Evolutionary conservation across 2,797 vertebrate species (phyloP), one percentile per base, ranked within the genome.

Genomic region (Schizopygopsis malacanthus): DNA sequence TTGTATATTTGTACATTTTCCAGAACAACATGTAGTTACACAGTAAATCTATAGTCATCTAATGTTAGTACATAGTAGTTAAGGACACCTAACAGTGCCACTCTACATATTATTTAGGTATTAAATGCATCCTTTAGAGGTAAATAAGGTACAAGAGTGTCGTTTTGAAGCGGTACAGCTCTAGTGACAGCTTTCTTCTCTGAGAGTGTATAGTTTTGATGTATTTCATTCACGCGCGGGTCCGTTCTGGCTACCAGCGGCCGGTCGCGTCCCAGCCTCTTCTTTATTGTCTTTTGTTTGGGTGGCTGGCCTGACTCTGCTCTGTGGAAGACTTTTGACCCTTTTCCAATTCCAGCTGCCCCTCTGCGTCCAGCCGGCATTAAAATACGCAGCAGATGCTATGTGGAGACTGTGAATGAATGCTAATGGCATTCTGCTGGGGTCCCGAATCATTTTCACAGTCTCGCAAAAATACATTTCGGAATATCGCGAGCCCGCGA

Each of bases 261-360:
- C 63, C 52, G 20, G 56, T 85, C 1, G 28, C 37, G 43, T 84
- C 87, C n/a, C 81, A 93, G 92, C 92, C 92, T 93, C 89, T 93
- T 92, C 92, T 94, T 94, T 93, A 94, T 95, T 92, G 92, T 94
- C 94, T 93, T 94, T 95, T 96, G 95, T 96, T 92, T 92, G 89
- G 91, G 92, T 92, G 93, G 91, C 89, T 92, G 89, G 92, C 91
- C 92, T 93, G 90, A 88, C 87, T 84, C 91, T 88, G 89, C 93
- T 91, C 93, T 59, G 72, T 86, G 90, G 86, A 90, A 95, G 94
- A 95, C 95, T 95, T 95, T 94, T 96, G 95, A 96, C 95, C 95
- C 92, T 94, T 93, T 94, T 87, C 94, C 93, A 88, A 93, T 94
- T 94, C 93, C 95, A 95, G 93, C 94, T 94, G 94, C 94, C 94